Evolutionary conservation across 1,140 invertebrate species (phyloP).

Genomic region (Theocolax elegans): DNA sequence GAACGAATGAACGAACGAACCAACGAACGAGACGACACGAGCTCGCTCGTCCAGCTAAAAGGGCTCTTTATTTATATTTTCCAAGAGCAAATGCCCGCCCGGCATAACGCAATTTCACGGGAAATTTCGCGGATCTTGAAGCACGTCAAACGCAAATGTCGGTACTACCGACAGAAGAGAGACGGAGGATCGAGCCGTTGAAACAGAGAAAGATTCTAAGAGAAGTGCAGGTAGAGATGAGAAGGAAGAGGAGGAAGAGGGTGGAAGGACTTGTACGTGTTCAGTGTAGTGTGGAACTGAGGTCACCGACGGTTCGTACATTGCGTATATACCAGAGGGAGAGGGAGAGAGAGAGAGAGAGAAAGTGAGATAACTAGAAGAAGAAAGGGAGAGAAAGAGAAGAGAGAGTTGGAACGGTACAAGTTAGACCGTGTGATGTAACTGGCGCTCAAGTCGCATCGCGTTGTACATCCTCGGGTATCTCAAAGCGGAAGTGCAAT

Average conservation of each 20-base stretch:
- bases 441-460: not conserved
- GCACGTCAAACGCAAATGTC: slow-evolving; percentile 41
- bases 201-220: too few species aligned
- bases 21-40: too few species aligned
- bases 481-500: slow-evolving; percentile 1
- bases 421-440: slow-evolving; percentile 12
- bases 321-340: not conserved
- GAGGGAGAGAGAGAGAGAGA: not conserved
- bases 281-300: not conserved
- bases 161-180: slow-evolving; percentile 6
- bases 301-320: slow-evolving; percentile 15
- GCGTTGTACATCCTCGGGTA: not conserved
- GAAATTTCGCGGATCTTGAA: slow-evolving; percentile 37
- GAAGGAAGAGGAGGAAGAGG: too few species aligned
- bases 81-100: slow-evolving; percentile 1
- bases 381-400: not conserved
- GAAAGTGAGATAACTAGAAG: not conserved
- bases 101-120: slow-evolving; percentile 34
- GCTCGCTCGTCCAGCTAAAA: too few species aligned
- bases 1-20: too few species aligned
- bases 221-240: too few species aligned
- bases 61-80: slow-evolving; percentile 28
- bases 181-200: too few species aligned
- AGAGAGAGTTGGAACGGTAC: not conserved
- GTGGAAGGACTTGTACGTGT: not conserved